Evolutionary conservation across 2,113 vertebrate species (phyloP).

Genomic region (Macaca mulatta): DNA sequence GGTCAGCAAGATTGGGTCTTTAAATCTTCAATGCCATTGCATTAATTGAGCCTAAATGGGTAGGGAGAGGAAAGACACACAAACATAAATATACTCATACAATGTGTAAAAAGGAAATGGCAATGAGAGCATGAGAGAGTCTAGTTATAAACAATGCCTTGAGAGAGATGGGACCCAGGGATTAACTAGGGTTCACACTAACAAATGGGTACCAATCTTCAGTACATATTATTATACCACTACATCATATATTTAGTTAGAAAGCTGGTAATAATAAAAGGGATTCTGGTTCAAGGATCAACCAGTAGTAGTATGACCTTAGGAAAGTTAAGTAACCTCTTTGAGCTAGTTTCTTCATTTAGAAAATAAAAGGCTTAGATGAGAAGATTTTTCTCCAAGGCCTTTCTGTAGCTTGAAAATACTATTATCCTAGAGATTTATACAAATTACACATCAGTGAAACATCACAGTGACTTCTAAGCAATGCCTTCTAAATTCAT

Average conservation of each 20-base stretch:
- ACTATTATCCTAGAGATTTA: constrained; percentile 50
- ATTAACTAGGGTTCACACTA: neutral
- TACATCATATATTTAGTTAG: neutral
- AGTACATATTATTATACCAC: neutral
- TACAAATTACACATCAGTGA: constrained; percentile 57
- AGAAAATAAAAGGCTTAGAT: constrained; percentile 39
- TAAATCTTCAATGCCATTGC: neutral
- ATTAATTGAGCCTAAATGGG: neutral
- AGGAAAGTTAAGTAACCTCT: constrained; percentile 51
- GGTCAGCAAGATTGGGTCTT: neutral
- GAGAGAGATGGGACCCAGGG: neutral
- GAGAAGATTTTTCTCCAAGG: constrained; percentile 31
- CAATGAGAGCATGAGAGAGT: neutral
- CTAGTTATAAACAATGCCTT: neutral
- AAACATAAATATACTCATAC: neutral
- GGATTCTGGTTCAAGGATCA: neutral
- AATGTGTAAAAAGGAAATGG: neutral
- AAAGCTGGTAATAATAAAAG: constrained; percentile 32
- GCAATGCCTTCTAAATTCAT: constrained; percentile 53
- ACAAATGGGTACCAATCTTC: neutral
- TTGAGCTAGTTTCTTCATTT: constrained; percentile 36
- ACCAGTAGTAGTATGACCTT: neutral
- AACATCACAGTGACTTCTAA: constrained; percentile 64
- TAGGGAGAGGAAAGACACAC: neutral
- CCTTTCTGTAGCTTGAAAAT: constrained; percentile 43